Evolutionary conservation across 1,140 invertebrate genomes (phyloP), one percentile per base, ranked within the genome.

Genomic region (Nephila pilipes): DNA sequence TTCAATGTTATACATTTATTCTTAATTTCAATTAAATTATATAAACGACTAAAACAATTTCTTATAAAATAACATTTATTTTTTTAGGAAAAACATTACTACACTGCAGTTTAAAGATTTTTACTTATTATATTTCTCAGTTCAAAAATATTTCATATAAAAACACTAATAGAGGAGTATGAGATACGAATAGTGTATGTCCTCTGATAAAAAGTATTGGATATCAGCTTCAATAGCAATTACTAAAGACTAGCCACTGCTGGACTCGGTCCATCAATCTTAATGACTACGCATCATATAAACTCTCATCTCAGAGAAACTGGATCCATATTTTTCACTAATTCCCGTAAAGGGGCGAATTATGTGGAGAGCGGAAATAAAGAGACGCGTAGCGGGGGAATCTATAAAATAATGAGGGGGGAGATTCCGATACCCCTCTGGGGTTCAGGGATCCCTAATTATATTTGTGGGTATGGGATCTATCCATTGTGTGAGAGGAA

Each of bases 271-370:
- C 18, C 18, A 75, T 18, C 25, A 75, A 10, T 75, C 25, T 36
- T 32, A 69, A 65, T 65, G 36, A 75, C 18, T 32, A 2, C 16
- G 29, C 3, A 5, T 36, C 18, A 12, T 36, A 14, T 29, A 32
- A 75, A 36, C 32, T 16, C 18, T 36, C 32, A 4, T 18, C 29
- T 12, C 4, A 18, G 16, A 18, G 69, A 75, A 69, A 69, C 29
- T 29, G 29, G 65, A 69, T 69, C 65, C 65, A 69, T 69, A 69
- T 69, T 69, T 69, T 75, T 75, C 69, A 18, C 29, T 36, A 20
- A 36, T 32, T 75, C 69, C 29, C 16, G 5, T 16, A 18, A 75
- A 36, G 18, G 29, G 69, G 18, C 29, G 32, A 36, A 32, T 29
- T 6, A 32, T 60, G 58, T 60, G 58, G 20, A 10, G 58, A 18